Percentiles rank a stretch among this genome's conserved stretches.
phyloP scores from a whole-genome alignment of 2,113 vertebrate species.

The Mustela lutreola region DNA sequence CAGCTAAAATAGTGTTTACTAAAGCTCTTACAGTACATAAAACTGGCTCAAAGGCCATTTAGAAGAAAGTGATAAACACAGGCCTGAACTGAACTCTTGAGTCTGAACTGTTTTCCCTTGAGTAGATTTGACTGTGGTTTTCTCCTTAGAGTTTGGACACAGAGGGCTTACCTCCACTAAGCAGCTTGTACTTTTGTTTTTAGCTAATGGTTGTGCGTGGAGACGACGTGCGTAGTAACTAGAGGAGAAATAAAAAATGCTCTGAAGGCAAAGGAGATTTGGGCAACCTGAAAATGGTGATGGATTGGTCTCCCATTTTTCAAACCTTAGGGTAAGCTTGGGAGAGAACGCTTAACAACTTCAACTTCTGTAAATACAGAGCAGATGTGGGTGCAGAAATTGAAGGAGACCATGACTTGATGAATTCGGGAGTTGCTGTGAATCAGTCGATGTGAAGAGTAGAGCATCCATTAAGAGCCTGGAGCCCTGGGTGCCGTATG shows the following conservation, averaged over 20 bases:
- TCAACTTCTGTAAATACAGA: background rate
- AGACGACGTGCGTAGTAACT: background rate
- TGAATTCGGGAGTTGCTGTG: background rate
- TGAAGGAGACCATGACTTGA: background rate
- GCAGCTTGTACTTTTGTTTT: slow-evolving; percentile 33
- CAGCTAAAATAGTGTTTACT: background rate
- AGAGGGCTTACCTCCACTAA: background rate
- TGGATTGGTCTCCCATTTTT: background rate
- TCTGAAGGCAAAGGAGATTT: background rate
- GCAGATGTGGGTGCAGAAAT: background rate
- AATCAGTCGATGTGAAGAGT: background rate
- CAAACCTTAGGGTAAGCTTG: background rate
- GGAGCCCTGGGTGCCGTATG: background rate
- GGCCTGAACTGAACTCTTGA: background rate
- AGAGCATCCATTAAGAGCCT: background rate
- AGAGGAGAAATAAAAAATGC: background rate
- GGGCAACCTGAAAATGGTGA: background rate
- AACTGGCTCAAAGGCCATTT: background rate
- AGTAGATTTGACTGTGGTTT: background rate
- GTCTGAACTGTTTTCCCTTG: background rate
- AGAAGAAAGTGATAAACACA: background rate
- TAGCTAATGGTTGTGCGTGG: background rate
- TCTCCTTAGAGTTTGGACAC: background rate
- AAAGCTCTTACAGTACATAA: background rate
- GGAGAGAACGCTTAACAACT: background rate